These are phyloP conservation scores for Limnodromus scolopaceus DNA, from an alignment of 2,797 vertebrate genomes.

Conservation along the genomic window DNA sequence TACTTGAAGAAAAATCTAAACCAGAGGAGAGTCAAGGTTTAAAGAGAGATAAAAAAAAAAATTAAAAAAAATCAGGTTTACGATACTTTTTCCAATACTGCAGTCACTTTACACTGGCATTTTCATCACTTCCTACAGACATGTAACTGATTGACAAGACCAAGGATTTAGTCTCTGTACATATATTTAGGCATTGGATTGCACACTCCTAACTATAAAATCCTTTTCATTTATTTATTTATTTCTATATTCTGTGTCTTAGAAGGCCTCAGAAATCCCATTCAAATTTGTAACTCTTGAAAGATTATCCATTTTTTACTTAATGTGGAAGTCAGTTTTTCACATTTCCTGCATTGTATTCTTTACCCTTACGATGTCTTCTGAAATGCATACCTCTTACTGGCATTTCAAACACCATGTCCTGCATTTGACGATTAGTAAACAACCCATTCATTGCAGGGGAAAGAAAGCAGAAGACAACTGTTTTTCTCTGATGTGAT, in stretches of 20 bases:
- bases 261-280: background rate
- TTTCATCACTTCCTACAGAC: background rate
- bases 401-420: background rate
- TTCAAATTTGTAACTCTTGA: background rate
- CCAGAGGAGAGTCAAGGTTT: background rate
- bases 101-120: background rate
- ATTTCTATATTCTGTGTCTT: background rate
- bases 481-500: background rate
- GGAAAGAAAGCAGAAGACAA: background rate
- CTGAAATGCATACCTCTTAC: background rate
- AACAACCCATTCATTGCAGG: background rate
- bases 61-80: background rate
- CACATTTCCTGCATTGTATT: background rate
- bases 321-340: background rate
- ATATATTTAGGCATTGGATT: background rate
- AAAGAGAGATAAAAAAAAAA: background rate
- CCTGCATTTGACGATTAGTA: background rate
- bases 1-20: background rate
- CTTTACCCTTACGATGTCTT: background rate
- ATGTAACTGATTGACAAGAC: background rate
- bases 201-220: background rate
- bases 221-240: background rate
- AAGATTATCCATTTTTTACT: background rate
- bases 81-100: background rate
- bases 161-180: fast-evolving